phyloP scores from a whole-genome alignment of 2,113 vertebrate genomes.

The Amphiprion percula region DNA sequence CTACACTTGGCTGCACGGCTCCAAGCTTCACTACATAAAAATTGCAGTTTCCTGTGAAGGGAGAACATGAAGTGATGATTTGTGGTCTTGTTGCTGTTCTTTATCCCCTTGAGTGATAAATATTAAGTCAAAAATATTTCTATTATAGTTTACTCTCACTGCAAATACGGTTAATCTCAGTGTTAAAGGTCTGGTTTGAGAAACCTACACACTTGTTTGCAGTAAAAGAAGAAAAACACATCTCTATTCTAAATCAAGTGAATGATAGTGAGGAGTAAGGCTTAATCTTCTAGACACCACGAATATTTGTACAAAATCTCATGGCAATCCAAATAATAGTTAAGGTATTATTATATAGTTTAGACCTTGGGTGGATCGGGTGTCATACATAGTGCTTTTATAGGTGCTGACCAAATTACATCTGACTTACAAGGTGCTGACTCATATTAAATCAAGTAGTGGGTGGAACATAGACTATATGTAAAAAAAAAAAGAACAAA shows the following conservation, averaged over 20 bases:
- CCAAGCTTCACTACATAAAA: slow-evolving; percentile 4
- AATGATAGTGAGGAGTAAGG: background rate
- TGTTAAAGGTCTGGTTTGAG: background rate
- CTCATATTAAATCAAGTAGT: too few relatives aligned
- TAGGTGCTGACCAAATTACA: too few relatives aligned
- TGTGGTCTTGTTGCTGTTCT: background rate
- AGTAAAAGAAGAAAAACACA: too few relatives aligned
- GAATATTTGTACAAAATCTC: background rate
- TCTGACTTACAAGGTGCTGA: too few relatives aligned
- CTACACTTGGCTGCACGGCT: slow-evolving; percentile 3
- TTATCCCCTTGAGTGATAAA: background rate
- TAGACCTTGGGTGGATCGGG: too few relatives aligned
- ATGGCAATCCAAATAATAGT: background rate
- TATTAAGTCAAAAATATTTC: too few relatives aligned
- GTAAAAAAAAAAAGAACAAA: too few relatives aligned
- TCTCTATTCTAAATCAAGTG: too few relatives aligned
- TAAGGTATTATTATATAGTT: background rate
- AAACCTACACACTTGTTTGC: too few relatives aligned
- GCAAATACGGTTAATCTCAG: background rate
- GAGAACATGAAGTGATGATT: background rate
- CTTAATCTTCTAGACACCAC: background rate
- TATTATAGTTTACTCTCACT: background rate
- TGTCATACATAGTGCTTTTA: too few relatives aligned
- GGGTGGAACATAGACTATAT: too few relatives aligned
- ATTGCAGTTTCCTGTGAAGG: background rate